Conservation (phyloP, 2,888 invertebrate genomes). For the Melikaiella ostensackeni region DNA sequence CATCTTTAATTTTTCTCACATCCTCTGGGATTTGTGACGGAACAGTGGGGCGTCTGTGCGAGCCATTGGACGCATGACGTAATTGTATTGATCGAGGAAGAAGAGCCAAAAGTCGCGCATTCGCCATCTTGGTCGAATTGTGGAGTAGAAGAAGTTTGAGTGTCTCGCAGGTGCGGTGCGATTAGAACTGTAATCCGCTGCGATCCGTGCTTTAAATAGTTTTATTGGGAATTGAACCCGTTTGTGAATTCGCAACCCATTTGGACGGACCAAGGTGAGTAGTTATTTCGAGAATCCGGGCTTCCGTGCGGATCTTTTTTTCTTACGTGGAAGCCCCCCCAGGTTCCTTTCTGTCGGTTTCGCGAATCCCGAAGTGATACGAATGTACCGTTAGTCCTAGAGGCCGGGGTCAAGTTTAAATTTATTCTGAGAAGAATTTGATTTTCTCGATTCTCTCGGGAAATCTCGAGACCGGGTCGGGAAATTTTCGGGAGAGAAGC, state of each 20-base stretch:
- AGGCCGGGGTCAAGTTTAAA: background rate
- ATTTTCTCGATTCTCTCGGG: background rate
- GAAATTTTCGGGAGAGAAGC: slow-evolving; percentile 14
- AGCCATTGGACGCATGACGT: slow-evolving; percentile 75
- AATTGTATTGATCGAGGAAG: slow-evolving; percentile 78
- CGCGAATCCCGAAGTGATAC: slow-evolving; percentile 36
- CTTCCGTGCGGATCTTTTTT: slow-evolving; percentile 77
- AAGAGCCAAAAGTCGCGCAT: slow-evolving; percentile 76
- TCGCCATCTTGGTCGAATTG: slow-evolving; percentile 79
- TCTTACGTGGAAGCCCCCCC: slow-evolving; percentile 57
- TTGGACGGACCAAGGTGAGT: slow-evolving; percentile 90
- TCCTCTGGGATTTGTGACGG: slow-evolving; percentile 10
- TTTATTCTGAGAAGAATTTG: background rate
- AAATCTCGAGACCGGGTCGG: background rate
- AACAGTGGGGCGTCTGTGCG: slow-evolving; percentile 42
- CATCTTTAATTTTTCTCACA: slow-evolving; percentile 27
- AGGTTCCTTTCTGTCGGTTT: slow-evolving; percentile 50
- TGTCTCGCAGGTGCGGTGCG: slow-evolving; percentile 68
- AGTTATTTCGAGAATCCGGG: slow-evolving; percentile 55
- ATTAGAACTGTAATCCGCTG: slow-evolving; percentile 71
- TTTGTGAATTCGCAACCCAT: slow-evolving; percentile 84
- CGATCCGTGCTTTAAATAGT: slow-evolving; percentile 74
- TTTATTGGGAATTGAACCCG: slow-evolving; percentile 77
- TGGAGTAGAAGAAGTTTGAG: slow-evolving; percentile 74
- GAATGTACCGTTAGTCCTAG: slow-evolving; percentile 34